Percentiles rank a stretch among this genome's conserved stretches.
phyloP scores from a whole-genome alignment of 1,140 invertebrate species.

The Formica selysi region DNA sequence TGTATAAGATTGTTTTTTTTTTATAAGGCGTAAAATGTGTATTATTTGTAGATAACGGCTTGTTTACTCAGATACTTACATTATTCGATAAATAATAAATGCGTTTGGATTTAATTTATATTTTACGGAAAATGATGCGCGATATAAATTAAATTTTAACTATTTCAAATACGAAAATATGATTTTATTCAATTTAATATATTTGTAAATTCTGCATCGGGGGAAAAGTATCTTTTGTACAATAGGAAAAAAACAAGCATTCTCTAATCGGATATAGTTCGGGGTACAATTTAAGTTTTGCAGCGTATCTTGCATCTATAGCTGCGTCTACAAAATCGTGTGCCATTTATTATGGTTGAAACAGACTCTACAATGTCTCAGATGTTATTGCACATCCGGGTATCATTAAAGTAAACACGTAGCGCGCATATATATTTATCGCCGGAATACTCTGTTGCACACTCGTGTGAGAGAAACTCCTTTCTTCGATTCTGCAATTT shows the following conservation, averaged over 20 bases:
- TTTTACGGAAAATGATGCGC: background rate
- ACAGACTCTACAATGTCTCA: constrained; percentile 9
- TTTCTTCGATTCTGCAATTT: constrained; percentile 24
- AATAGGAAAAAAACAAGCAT: constrained; percentile 5
- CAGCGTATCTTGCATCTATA: constrained; percentile 37
- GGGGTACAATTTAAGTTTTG: constrained; percentile 39
- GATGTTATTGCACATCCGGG: constrained; percentile 49
- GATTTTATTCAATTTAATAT: background rate
- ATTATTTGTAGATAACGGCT: background rate
- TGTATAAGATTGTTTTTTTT: background rate
- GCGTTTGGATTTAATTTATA: background rate
- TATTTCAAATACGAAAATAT: background rate
- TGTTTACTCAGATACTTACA: background rate
- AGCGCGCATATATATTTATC: constrained; percentile 21
- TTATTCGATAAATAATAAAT: background rate
- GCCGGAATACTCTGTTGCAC: background rate
- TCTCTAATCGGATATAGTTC: background rate
- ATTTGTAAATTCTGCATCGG: background rate
- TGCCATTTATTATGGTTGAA: constrained; percentile 43
- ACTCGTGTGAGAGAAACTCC: background rate
- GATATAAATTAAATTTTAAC: background rate
- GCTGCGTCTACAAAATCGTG: constrained; percentile 22
- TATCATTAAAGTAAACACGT: constrained; percentile 47
- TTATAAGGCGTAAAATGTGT: too few relatives aligned
- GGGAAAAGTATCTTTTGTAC: background rate